Conservation (phyloP, 2,888 invertebrate genomes). For the Nemurella pictetii region DNA sequence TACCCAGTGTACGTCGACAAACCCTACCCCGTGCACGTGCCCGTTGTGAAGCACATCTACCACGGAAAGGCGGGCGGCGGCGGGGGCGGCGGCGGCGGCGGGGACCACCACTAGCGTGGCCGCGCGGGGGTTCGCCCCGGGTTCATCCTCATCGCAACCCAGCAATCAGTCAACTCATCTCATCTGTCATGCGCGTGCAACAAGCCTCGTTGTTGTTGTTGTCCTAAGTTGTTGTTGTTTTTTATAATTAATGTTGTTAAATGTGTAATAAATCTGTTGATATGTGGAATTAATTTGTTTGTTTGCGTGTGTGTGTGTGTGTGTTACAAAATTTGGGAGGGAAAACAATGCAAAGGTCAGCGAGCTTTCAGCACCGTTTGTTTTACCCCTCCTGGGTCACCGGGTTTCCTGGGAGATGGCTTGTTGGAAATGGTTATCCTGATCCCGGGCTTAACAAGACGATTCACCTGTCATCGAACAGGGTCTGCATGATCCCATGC, state of each 20-base stretch:
- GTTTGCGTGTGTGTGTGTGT: too few relatives aligned
- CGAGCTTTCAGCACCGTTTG: background rate
- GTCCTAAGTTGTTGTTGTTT: background rate
- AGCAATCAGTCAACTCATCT: background rate
- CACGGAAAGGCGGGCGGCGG: conserved; percentile 24
- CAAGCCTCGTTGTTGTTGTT: background rate
- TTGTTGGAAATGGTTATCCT: background rate
- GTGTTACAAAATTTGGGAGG: too few relatives aligned
- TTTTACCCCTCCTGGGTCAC: background rate
- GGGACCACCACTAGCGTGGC: background rate
- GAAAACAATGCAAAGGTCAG: background rate
- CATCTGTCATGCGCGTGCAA: background rate
- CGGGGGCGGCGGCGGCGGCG: background rate
- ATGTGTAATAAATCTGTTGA: conserved; percentile 1
- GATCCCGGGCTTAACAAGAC: background rate
- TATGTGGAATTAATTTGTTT: background rate
- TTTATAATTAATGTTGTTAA: background rate
- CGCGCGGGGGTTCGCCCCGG: background rate
- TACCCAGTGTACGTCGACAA: conserved; percentile 41
- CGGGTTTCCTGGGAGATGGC: background rate
- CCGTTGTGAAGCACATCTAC: conserved; percentile 42
- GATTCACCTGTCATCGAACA: too few relatives aligned
- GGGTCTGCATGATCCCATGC: too few relatives aligned
- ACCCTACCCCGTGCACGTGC: conserved; percentile 40
- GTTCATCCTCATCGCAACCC: background rate